Evolutionary conservation across 92 coral and sea anemone genomes (phyloP).

Genomic region (Bergia puertoricense): DNA sequence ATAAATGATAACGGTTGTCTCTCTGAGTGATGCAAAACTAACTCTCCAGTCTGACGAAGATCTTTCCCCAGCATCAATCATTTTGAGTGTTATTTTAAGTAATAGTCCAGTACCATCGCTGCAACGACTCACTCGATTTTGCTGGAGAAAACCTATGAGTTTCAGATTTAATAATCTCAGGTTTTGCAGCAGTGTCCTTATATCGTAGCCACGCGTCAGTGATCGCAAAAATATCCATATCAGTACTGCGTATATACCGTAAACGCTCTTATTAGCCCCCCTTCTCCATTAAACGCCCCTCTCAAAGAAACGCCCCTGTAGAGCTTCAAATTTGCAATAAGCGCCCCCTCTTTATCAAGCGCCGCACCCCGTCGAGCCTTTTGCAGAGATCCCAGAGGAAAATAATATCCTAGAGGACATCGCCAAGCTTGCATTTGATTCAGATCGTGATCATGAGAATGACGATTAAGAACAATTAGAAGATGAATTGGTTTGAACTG

Average conservation of each 20-base stretch:
- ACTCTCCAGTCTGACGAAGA: constrained; percentile 7
- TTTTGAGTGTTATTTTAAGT: constrained; percentile 6
- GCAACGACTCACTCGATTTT: constrained; percentile 21
- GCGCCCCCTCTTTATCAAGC: no score
- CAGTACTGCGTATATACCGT: constrained; percentile 29
- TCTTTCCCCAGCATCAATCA: background rate
- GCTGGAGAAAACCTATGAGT: constrained; percentile 48
- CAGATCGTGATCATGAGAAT: no score
- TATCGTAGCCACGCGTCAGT: constrained; percentile 54
- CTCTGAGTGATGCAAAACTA: constrained; percentile 12
- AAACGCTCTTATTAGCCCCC: no score
- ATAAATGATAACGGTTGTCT: constrained; percentile 25
- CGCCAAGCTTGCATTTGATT: no score
- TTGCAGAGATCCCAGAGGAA: no score
- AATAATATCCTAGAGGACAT: no score
- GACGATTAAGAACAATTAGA: no score
- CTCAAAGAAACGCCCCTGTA: no score
- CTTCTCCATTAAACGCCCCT: no score
- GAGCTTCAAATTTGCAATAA: no score
- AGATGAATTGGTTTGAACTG: no score
- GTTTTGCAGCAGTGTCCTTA: constrained; percentile 48
- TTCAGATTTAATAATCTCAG: constrained; percentile 43
- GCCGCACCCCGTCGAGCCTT: no score
- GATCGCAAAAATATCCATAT: constrained; percentile 40
- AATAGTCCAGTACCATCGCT: constrained; percentile 47